Evolutionary conservation across 2,797 vertebrate genomes (phyloP), one percentile per base, ranked within the genome.

Genomic region (Setipinna tenuifilis): DNA sequence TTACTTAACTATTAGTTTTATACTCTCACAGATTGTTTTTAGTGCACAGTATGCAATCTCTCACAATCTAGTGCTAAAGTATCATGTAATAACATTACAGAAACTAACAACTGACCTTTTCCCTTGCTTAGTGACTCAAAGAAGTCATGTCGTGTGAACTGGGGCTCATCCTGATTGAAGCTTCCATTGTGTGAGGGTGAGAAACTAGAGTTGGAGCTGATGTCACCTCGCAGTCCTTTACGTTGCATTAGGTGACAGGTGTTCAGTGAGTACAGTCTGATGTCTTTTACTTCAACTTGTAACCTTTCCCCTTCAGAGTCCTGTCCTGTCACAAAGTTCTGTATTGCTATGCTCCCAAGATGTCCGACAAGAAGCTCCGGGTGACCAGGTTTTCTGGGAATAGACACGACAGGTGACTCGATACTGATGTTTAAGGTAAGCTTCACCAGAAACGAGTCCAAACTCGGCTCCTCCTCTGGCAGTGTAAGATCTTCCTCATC

Each of bases 131-230:
- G 91, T 0, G 95, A 98, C 61, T 98, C 97, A 92, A 99, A 99
- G 93, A 99, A 99, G 94, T 99, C 96, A 11, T 98, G 95, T 0
- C 98, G 96, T 2, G 98, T 99, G 88, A 99, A 99, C 86, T 96
- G 96, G 0, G 96, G 91, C 85, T 98, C 97, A 12, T 98, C 97
- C 68, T 96, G 95, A 88, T 88, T 96, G 82, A 59, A 89, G 83
- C 85, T 87, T 1, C 88, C 84, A n/a, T 75, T 89, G 83, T 84
- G 88, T 75, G 90, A 91, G 1, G 94, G 91, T 35, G 93, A 94
- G 48, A 71, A 19, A 87, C 68, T 61, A 84, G 92, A 85, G 44
- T 91, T 25, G 80, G 87, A 0, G 58, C 82, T 23, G 31, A 88
- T 54, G 44, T 88, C 86, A 25, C 17, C 85, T 94, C 93, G 88